phyloP scores from a whole-genome alignment of 2,888 invertebrate species.

The Heterodera filipjevi region DNA sequence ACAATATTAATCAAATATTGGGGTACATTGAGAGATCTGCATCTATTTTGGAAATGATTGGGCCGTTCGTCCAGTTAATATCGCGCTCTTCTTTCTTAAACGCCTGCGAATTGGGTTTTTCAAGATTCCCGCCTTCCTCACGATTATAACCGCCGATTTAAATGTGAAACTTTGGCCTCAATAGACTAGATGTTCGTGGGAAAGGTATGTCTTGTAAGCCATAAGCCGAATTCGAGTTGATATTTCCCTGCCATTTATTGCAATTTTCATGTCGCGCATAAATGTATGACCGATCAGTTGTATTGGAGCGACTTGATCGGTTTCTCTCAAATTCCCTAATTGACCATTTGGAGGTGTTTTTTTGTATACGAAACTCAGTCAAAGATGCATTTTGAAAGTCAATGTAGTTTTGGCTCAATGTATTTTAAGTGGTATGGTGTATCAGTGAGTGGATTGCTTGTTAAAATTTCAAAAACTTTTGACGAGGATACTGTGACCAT shows the following conservation, averaged over 20 bases:
- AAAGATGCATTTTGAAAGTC: conserved; percentile 5
- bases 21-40: conserved; percentile 10
- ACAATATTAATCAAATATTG: conserved; percentile 16
- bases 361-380: conserved; percentile 3
- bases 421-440: conserved; percentile 25
- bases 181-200: not conserved
- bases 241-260: not conserved
- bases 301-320: not conserved
- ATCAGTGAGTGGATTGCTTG: conserved; percentile 22
- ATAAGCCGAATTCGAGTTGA: conserved; percentile 3
- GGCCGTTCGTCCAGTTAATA: not conserved
- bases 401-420: conserved; percentile 17
- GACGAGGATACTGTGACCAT: conserved; percentile 8
- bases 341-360: not conserved
- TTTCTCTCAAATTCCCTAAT: not conserved
- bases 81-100: not conserved
- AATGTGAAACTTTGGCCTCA: conserved; percentile 3
- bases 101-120: not conserved
- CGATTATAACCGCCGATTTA: not conserved
- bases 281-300: conserved; percentile 18
- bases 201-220: conserved; percentile 16
- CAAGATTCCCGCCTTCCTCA: not conserved
- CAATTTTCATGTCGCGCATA: conserved; percentile 1
- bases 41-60: conserved; percentile 12
- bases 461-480: conserved; percentile 12